Base-by-base conservation (phyloP, 2,888 invertebrate species). In the Caenorhabditis angaria region DNA sequence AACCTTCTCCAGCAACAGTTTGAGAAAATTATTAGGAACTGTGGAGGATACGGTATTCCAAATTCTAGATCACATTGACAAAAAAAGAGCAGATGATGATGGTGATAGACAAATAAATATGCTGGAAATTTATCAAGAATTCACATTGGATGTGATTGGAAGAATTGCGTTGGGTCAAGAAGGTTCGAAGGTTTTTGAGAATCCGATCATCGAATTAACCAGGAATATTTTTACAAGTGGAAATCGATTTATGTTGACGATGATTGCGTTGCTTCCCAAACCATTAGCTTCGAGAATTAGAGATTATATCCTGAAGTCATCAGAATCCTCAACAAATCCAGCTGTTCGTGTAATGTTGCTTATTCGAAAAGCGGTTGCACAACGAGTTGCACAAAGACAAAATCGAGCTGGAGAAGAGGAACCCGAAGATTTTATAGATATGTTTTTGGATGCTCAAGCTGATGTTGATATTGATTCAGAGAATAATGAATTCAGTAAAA, bases 1-100 rank as follows among this genome's bases (percentile, higher is more conserved):
- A 1, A 88, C 89, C 1, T 90, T 90, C 78, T 89, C 89, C 20
- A 84, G 88, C 20, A 76, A 87, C 28, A 90, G 89, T 82, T 88
- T 90, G 82, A 88, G 88, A 80, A 84, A 86, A 81, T 87, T 89
- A 1, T 57, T 25, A 51, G 47, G n/a, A 8, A 78, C 76, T 10
- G 69, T 78, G 1, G 78, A 78, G 47, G 73, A 76, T 56, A 66
- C 65, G 12, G 70, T 68, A 0, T 12, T 71, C 12, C 65, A 66
- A 53, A 22, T 78, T 27, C 25, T 78, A 20, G 55, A 58, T 10
- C 62, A 70, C 24, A 70, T 78, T 29, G 73, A 73, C 51, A 28
- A 22, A 18, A 24, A 32, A 25, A 22, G 29, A 18, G 12, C 6
- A 1, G 28, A 54, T 35, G 54, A 18, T n/a, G 18, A 61, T n/a